These are phyloP conservation scores for Hystrix cristata DNA, from an alignment of 2,113 vertebrate genomes.

Conservation along the genomic window DNA sequence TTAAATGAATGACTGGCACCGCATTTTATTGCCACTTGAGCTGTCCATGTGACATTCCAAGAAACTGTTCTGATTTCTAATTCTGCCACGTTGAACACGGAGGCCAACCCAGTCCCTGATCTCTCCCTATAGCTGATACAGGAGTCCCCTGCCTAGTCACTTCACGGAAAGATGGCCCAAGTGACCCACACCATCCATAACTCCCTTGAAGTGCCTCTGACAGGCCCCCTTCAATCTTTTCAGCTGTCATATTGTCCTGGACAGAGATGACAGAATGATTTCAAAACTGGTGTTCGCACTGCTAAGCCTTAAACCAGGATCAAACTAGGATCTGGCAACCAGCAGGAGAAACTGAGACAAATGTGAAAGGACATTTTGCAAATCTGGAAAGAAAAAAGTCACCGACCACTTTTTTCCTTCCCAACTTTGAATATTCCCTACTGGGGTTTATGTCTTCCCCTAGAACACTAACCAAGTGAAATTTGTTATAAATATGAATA, in stretches of 20 bases:
- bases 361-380: not conserved
- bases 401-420: not conserved
- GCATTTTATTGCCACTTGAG: not conserved
- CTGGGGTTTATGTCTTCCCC: not conserved
- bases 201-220: not conserved
- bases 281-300: not conserved
- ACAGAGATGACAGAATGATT: not conserved
- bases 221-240: not conserved
- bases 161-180: not conserved
- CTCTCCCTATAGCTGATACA: not conserved
- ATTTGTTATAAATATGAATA: not conserved
- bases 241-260: not conserved
- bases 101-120: not conserved
- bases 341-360: not conserved
- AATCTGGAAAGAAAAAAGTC: not conserved
- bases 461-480: slow-evolving; percentile 15
- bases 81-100: not conserved
- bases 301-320: not conserved
- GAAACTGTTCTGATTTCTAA: not conserved
- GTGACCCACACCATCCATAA: not conserved
- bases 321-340: not conserved
- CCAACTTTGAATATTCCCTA: not conserved
- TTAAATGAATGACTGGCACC: not conserved
- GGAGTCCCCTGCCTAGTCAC: not conserved
- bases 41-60: not conserved